Evolutionary conservation across 2,797 vertebrate genomes (phyloP).

Genomic region (Liasis olivaceus): DNA sequence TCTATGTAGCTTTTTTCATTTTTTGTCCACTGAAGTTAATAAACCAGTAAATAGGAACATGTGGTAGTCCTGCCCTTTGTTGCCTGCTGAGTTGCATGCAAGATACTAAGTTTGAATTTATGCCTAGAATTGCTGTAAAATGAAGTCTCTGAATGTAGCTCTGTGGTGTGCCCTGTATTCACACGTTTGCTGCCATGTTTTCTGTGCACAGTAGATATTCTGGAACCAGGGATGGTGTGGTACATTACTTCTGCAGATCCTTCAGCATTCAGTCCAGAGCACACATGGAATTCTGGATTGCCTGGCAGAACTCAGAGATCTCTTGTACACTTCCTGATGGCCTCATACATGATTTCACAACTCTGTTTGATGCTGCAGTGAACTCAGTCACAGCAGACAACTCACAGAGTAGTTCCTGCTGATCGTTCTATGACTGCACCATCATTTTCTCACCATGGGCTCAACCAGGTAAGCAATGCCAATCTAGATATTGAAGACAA

Average conservation of each 20-base stretch:
- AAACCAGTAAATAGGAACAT: neutral
- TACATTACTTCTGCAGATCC: neutral
- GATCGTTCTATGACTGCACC: neutral
- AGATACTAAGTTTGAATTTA: neutral
- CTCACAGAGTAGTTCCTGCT: neutral
- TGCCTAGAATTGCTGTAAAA: neutral
- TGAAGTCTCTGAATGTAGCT: neutral
- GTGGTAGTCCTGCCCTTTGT: neutral
- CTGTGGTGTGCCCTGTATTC: neutral
- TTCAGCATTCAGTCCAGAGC: neutral
- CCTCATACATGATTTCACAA: neutral
- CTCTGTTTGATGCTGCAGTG: neutral
- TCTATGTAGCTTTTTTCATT: neutral
- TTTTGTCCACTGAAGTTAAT: neutral
- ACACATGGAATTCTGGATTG: neutral
- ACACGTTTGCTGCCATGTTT: neutral
- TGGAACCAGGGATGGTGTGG: neutral
- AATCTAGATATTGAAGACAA: neutral
- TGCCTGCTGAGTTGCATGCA: neutral
- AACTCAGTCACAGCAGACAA: neutral
- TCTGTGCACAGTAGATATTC: neutral
- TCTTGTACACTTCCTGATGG: neutral
- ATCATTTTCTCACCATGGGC: neutral
- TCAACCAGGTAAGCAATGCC: neutral
- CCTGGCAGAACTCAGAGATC: neutral